Percentiles rank a stretch among this genome's conserved stretches.
These are phyloP conservation scores for Smittia sp. DNA, from an alignment of 2,888 invertebrate species.

Conservation along the genomic window DNA sequence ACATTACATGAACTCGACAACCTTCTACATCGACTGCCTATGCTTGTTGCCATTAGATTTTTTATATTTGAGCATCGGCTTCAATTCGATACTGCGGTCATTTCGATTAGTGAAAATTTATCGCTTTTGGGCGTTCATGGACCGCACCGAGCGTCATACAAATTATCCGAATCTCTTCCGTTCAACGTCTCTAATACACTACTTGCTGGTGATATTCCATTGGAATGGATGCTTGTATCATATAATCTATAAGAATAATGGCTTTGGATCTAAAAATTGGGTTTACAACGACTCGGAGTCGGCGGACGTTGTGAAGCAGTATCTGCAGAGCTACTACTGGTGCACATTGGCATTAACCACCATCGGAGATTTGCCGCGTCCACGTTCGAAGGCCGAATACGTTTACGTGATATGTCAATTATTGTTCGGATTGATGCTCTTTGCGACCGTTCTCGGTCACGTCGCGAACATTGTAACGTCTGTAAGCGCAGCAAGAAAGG, in stretches of 20 bases:
- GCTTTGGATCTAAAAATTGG: conserved; percentile 91
- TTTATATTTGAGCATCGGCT: conserved; percentile 95
- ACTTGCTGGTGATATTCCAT: conserved; percentile 96
- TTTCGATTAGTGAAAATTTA: conserved; percentile 97
- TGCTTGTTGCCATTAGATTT: conserved; percentile 97
- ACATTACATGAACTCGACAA: conserved; percentile 96
- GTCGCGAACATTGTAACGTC: conserved; percentile 98
- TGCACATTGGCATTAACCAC: conserved; percentile 94
- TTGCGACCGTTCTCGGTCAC: conserved; percentile 94
- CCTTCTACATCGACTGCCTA: conserved; percentile 97
- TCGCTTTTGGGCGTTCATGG: conserved; percentile 98
- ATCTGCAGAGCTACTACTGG: conserved; percentile 98
- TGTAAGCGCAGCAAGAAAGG: conserved; percentile 93
- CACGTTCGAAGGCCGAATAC: conserved; percentile 91
- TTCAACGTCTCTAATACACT: conserved; percentile 89
- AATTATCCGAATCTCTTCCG: conserved; percentile 97
- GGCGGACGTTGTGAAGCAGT: conserved; percentile 88
- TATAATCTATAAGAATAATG: conserved; percentile 93
- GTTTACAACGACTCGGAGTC: conserved; percentile 83
- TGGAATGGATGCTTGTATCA: conserved; percentile 99
- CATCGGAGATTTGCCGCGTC: conserved; percentile 88
- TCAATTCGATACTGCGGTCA: conserved; percentile 92
- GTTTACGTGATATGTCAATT: conserved; percentile 93
- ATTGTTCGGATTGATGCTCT: conserved; percentile 89
- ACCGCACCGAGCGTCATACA: conserved; percentile 95